A percentile compares a stretch with the other conserved stretches of the same genome.
Conservation (phyloP, 2,888 invertebrate genomes). For the Tachina lurida region DNA sequence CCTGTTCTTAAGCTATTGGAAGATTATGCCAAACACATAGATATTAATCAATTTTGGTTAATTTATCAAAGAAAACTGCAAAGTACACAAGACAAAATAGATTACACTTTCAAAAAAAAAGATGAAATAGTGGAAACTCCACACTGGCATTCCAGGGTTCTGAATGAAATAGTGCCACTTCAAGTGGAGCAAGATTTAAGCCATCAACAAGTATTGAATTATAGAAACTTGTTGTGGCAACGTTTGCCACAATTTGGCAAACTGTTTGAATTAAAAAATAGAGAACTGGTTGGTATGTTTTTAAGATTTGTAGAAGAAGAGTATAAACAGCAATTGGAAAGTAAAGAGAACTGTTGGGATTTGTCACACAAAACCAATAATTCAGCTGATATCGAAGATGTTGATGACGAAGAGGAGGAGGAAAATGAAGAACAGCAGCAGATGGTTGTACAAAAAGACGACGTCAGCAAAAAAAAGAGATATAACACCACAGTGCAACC, state of each 20-base stretch:
- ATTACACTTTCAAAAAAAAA: constrained; percentile 29
- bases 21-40: constrained; percentile 87
- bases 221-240: constrained; percentile 92
- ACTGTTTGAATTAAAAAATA: constrained; percentile 91
- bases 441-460: constrained; percentile 78
- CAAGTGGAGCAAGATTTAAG: constrained; percentile 57
- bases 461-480: constrained; percentile 75
- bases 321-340: constrained; percentile 85
- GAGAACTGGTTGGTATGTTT: constrained; percentile 91
- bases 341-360: constrained; percentile 85
- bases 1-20: constrained; percentile 90
- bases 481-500: constrained; percentile 21
- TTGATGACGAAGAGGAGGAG: constrained; percentile 74
- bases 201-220: constrained; percentile 84
- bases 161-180: constrained; percentile 73
- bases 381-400: constrained; percentile 76
- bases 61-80: constrained; percentile 86
- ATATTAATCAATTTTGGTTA: constrained; percentile 88
- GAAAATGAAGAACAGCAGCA: constrained; percentile 71
- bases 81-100: constrained; percentile 81
- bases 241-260: constrained; percentile 89
- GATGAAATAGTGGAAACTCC: background rate
- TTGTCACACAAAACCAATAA: constrained; percentile 80
- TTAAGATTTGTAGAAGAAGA: constrained; percentile 88
- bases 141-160: constrained; percentile 68